phyloP scores from a whole-genome alignment of 2,797 vertebrate species.

The Hemitrygon akajei region DNA sequence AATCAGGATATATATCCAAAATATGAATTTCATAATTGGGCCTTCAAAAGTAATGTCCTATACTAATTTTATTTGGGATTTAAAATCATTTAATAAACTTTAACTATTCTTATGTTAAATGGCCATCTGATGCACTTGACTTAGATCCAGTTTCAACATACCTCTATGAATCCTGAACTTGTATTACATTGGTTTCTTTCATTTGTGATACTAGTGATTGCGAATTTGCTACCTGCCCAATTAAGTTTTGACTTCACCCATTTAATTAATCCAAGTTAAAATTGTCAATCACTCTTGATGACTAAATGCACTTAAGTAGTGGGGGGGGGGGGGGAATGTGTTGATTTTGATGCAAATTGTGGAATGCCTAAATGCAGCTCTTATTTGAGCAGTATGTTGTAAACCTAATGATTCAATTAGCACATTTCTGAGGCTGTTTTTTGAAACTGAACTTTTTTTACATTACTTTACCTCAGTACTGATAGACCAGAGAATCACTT shows the following conservation, averaged over 20 bases:
- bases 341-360: background rate
- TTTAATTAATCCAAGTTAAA: background rate
- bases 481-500: background rate
- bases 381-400: background rate
- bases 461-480: background rate
- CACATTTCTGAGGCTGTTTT: slow-evolving; percentile 7
- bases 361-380: background rate
- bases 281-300: background rate
- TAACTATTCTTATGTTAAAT: slow-evolving; percentile 20
- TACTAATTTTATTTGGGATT: background rate
- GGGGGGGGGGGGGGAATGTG: no score
- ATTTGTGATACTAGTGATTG: background rate
- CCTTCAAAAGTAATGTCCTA: background rate
- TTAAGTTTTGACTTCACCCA: background rate
- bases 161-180: slow-evolving; percentile 11
- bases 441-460: slow-evolving; percentile 13
- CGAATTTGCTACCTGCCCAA: background rate
- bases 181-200: background rate
- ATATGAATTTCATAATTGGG: slow-evolving; percentile 23
- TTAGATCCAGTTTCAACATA: slow-evolving; percentile 8
- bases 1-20: background rate
- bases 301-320: background rate
- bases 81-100: slow-evolving; percentile 36
- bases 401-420: background rate
- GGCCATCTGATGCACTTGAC: slow-evolving; percentile 20